A percentile compares a stretch with the other conserved stretches of the same genome.
Evolutionary conservation across 2,113 vertebrate genomes (phyloP).

Genomic region (Macrotus californicus): DNA sequence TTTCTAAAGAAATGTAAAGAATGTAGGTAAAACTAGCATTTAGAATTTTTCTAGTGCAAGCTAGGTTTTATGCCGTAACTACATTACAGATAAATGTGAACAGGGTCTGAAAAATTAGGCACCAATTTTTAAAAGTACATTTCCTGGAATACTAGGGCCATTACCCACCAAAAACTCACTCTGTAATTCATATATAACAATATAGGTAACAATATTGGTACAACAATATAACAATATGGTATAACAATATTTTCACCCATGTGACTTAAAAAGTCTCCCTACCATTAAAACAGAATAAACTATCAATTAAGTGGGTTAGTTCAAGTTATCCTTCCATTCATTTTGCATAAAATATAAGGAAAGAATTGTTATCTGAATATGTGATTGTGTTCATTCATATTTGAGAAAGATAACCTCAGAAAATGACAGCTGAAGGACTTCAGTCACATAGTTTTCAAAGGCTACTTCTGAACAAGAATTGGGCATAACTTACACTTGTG

Average conservation of each 20-base stretch:
- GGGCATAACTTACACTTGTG: not conserved
- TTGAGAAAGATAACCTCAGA: not conserved
- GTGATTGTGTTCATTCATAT: not conserved
- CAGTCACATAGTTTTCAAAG: not conserved
- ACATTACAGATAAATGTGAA: not conserved
- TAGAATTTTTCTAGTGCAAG: not conserved
- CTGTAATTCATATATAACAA: not conserved
- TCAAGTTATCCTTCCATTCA: not conserved
- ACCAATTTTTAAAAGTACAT: not conserved
- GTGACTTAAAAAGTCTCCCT: not conserved
- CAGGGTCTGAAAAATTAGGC: not conserved
- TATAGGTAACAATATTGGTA: no score
- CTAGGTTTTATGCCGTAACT: not conserved
- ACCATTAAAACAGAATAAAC: not conserved
- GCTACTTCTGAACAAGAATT: slow-evolving; percentile 9
- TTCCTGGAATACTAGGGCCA: not conserved
- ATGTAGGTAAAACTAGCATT: not conserved
- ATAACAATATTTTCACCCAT: not conserved
- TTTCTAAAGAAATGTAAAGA: not conserved
- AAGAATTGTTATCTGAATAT: slow-evolving; percentile 2
- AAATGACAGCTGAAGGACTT: not conserved
- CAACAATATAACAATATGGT: no score
- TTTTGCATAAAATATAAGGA: not conserved
- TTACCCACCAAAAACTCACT: not conserved
- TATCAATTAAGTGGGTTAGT: not conserved